Evolutionary conservation across 2,797 vertebrate genomes (phyloP), one percentile per base, ranked within the genome.

Genomic region (Leontocebus nigricollis): DNA sequence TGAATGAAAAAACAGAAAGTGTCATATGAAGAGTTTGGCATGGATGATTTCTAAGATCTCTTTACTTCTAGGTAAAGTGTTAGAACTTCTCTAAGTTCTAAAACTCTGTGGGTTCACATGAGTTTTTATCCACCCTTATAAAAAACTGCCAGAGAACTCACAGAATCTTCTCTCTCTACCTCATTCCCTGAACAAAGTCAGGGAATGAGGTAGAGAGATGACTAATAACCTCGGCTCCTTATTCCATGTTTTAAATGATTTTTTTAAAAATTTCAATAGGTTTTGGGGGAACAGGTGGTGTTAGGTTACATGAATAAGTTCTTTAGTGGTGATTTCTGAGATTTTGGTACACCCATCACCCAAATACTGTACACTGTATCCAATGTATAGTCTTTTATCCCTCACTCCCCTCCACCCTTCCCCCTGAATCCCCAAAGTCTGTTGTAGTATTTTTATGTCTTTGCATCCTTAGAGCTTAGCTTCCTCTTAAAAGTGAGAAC

Each of bases 191-290:
- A 93, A 82, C 76, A 86, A 80, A 80, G 36, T 73, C 20, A 91
- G 27, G 10, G 55, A 3, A 9, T 85, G 95, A 57, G 4, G 5
- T 10, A 57, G n/a, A 81, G 22, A 75, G 5, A 80, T 9, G 14
- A 64, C 30, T 19, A 86, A 73, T 24, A 93, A 76, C 11, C 6
- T 17, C 12, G 84, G 44, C 4, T 86, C 24, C 86, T 96, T 85
- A 46, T 90, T 96, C 27, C 5, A 61, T 73, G 14, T 93, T 93
- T 96, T 55, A 97, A 95, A 33, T 64, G 14, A 64, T 64, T 64
- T 64, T 61, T 59, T 26, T 59, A n/a, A n/a, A n/a, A 14, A 64
- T 64, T 33, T 64, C 61, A 33, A 30, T 64, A 33, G 61, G 61
- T 64, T 64, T 64, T 17, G 3, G 61, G 61, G 30, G 30, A 33